A percentile compares a stretch with the other conserved stretches of the same genome.
phyloP scores from a whole-genome alignment of 2,113 vertebrate genomes.

The Pantherophis guttatus region DNA sequence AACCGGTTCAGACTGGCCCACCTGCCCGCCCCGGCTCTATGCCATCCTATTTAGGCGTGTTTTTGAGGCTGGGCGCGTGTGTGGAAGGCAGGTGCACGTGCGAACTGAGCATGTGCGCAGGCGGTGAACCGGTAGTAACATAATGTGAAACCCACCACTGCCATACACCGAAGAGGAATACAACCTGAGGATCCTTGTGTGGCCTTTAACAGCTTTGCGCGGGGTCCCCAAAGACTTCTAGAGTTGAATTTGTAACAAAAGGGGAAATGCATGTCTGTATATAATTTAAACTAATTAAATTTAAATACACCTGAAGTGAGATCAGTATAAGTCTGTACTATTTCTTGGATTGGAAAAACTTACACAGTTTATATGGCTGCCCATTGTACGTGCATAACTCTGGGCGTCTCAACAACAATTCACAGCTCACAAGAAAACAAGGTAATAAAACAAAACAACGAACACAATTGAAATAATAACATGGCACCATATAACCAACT shows the following conservation, averaged over 20 bases:
- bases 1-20: rapidly evolving
- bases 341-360: background rate
- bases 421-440: background rate
- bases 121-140: no score
- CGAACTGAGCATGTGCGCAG: no score
- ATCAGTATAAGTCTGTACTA: background rate
- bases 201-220: background rate
- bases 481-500: background rate
- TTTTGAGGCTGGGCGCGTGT: no score
- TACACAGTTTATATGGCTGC: background rate
- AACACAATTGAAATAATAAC: background rate
- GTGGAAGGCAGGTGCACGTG: no score
- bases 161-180: background rate
- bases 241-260: background rate
- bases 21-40: no score
- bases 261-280: background rate
- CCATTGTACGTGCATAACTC: background rate
- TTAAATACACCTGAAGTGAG: background rate
- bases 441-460: background rate
- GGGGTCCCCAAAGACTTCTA: background rate
- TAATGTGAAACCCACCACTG: no score
- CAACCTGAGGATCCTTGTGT: background rate
- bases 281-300: background rate
- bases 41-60: no score
- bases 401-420: background rate